A percentile compares a stretch with the other conserved stretches of the same genome.
These are phyloP conservation scores for Asteroscopus sphinx DNA, from an alignment of 2,888 invertebrate species.

Conservation along the genomic window DNA sequence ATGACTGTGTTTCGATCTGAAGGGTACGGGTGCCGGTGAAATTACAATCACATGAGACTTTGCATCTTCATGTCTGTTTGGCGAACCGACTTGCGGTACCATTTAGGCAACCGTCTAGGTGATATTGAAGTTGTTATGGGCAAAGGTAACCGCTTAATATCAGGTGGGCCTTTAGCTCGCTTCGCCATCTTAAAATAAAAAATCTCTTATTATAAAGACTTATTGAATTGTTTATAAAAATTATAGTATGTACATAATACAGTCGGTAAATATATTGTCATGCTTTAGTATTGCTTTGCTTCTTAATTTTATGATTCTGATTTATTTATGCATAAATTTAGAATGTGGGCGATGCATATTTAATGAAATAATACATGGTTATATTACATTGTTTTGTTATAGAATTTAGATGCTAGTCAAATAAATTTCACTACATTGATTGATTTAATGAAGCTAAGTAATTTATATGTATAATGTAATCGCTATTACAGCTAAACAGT, in stretches of 20 bases:
- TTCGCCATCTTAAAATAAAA: too few relatives aligned
- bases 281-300: constrained; percentile 41
- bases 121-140: too few relatives aligned
- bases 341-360: constrained; percentile 29
- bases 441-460: constrained; percentile 78
- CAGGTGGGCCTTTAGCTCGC: too few relatives aligned
- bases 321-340: constrained; percentile 23
- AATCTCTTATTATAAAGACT: too few relatives aligned
- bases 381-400: constrained; percentile 64
- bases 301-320: constrained; percentile 28
- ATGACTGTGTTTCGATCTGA: too few relatives aligned
- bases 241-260: constrained; percentile 12
- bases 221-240: constrained; percentile 4
- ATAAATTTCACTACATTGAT: constrained; percentile 81
- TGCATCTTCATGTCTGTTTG: too few relatives aligned
- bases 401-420: constrained; percentile 87
- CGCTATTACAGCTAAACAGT: constrained; percentile 82
- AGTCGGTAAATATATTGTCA: constrained; percentile 13
- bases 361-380: constrained; percentile 29
- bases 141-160: too few relatives aligned
- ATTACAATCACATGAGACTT: too few relatives aligned
- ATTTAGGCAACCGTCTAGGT: too few relatives aligned
- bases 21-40: too few relatives aligned
- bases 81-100: too few relatives aligned
- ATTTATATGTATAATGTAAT: constrained; percentile 73